Evolutionary conservation across 2,113 vertebrate species (phyloP), one percentile per base, ranked within the genome.

Genomic region (Lucifuga dentata): DNA sequence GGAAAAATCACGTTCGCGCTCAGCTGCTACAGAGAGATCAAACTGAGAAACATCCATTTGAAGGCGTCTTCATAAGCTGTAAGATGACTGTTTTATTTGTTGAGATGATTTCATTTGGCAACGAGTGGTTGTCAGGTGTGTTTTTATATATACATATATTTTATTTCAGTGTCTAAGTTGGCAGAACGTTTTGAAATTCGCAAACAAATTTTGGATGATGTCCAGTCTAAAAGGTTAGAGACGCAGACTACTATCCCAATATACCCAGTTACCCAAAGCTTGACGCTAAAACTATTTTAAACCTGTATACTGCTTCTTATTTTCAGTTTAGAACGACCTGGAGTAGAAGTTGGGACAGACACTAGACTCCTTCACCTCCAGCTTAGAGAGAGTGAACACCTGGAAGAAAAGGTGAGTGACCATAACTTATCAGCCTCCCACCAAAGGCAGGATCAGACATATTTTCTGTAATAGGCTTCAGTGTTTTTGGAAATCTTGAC

Each of bases 1-100:
- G 93, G 92, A 92, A 78, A 61, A 90, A 48, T 87, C 91, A 92
- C 69, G 90, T 92, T 62, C 84, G 78, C 5, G 61, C 40, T 12
- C 39, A 55, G 13, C 75, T 93, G 36, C 86, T 80, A 5, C 62
- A 78, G 21, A 88, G 92, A 57, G 92, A 93, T 68, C 66, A 20
- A 12, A 43, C 8, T 2, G 89, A 93, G 65, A 93, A 86, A 19
- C 51, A 77, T 0, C 90, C 90, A 0, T 91, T 73, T 53, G 62
- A 56, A 49, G 92, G 92, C 16, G 76, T 92, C 29, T 91, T 89
- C 56, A 72, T 61, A 7, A 82, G 56, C 49, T 84, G 92, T 93
- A 81, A 82, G 86, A 39, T 15, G 7, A 8, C 3, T 10, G 1
- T 11, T 19, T 33, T n/a, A 2, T 45, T 1, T 23, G 17, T 58